phyloP scores from a whole-genome alignment of 2,797 vertebrate species.

The Macrochelys suwanniensis region DNA sequence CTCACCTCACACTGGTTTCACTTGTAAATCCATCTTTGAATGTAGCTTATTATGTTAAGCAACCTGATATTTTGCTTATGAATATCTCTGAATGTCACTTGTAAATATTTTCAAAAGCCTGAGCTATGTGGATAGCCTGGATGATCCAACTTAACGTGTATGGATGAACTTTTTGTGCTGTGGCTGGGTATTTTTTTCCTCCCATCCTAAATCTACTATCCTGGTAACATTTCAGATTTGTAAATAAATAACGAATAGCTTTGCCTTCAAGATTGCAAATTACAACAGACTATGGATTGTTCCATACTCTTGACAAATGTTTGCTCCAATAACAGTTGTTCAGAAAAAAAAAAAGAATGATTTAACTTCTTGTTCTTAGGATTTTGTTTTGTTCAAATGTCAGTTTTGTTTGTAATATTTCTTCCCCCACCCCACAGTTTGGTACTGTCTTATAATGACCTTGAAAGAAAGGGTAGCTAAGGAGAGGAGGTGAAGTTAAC shows the following conservation, averaged over 20 bases:
- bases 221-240: not conserved
- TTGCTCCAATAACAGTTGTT: slow-evolving; percentile 57
- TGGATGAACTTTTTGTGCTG: not conserved
- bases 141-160: not conserved
- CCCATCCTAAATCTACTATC: not conserved
- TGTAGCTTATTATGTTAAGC: slow-evolving; percentile 4
- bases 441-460: not conserved
- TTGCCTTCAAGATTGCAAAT: slow-evolving; percentile 22
- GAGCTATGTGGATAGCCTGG: not conserved
- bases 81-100: not conserved
- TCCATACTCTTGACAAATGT: slow-evolving; percentile 24
- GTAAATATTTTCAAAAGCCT: not conserved
- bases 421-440: fast-evolving
- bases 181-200: not conserved
- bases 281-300: not conserved
- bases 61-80: not conserved
- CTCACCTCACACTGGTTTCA: not conserved
- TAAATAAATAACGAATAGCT: not conserved
- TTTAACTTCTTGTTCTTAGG: slow-evolving; percentile 56
- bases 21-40: not conserved
- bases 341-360: slow-evolving; percentile 59
- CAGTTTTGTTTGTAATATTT: not conserved
- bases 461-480: not conserved
- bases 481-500: not conserved
- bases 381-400: slow-evolving; percentile 38